phyloP scores from a whole-genome alignment of 2,797 vertebrate genomes.

The Rhynchotus rufescens region DNA sequence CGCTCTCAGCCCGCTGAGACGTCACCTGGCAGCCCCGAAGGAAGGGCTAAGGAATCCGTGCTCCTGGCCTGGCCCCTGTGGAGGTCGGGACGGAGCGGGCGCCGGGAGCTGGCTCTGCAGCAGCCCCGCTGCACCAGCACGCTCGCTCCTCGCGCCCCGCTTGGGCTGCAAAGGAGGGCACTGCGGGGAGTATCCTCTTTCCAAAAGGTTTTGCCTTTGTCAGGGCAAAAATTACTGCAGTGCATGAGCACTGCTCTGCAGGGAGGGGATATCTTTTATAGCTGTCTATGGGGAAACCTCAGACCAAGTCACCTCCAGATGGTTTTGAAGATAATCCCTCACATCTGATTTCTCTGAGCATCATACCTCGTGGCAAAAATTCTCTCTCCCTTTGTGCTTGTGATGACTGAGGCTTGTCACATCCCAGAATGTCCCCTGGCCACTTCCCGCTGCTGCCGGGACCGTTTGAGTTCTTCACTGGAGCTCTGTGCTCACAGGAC shows the following conservation, averaged over 20 bases:
- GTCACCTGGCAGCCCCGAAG: neutral
- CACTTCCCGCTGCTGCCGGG: neutral
- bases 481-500: neutral
- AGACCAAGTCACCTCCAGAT: neutral
- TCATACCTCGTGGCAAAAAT: neutral
- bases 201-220: neutral
- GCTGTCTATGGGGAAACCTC: neutral
- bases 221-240: neutral
- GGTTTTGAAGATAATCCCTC: neutral
- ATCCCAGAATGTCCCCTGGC: neutral
- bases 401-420: neutral
- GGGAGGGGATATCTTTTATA: neutral
- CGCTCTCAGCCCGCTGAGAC: neutral
- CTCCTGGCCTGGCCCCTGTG: neutral
- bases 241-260: neutral
- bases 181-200: neutral
- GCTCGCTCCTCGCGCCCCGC: no score
- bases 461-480: neutral
- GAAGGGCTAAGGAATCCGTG: neutral
- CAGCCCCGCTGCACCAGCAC: no score
- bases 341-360: neutral
- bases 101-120: neutral
- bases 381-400: neutral
- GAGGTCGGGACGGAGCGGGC: neutral
- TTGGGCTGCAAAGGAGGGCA: no score